Evolutionary conservation across 2,888 invertebrate species (phyloP), one percentile per base, ranked within the genome.

Genomic region (Nematopogon swammerdamellus): DNA sequence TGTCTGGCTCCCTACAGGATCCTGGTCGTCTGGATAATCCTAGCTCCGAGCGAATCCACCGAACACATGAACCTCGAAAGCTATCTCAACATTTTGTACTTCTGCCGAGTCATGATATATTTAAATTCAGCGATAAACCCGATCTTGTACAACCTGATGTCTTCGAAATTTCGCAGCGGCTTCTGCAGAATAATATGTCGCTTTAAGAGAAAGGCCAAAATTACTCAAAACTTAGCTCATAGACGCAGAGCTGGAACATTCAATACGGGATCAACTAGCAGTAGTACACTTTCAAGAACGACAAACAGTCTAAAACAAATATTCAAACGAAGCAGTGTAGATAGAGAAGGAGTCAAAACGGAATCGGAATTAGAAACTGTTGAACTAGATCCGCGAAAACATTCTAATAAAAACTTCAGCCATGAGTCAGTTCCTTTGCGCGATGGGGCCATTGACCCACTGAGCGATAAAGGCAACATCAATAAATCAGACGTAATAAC

Each of bases 81-180:
- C 51, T 94, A 91, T 75, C 91, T 92, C 64, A 90, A 88, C 61
- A 79, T 95, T 47, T 71, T 95, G 29, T 92, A 90, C 66, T 91
- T 93, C 64, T 89, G 90, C 54, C 83, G 95, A 56, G 87, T 92
- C 47, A 91, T 95, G 89, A 76, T 92, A 49, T 95, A 94, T 62
- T 80, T 94, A 53, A 95, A 95, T 69, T 94, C 94, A 3, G 94
- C 93, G 43, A 85, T 93, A 56, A 95, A 95, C 70, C 95, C 95
- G 1, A 89, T 95, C 57, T 75, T 95, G n/a, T 95, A 95, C 66
- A 95, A 94, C 66, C 76, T 95, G 54, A 92, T 95, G 89, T 93
- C 92, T 44, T 91, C 92, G 2, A 94, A 93, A 72, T 95, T 95
- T 64, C 85, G 95, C 2, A 83, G 86, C 50, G 92, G 91, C 1